phyloP scores from a whole-genome alignment of 2,888 invertebrate genomes.

The Euplagia quadripunctaria region DNA sequence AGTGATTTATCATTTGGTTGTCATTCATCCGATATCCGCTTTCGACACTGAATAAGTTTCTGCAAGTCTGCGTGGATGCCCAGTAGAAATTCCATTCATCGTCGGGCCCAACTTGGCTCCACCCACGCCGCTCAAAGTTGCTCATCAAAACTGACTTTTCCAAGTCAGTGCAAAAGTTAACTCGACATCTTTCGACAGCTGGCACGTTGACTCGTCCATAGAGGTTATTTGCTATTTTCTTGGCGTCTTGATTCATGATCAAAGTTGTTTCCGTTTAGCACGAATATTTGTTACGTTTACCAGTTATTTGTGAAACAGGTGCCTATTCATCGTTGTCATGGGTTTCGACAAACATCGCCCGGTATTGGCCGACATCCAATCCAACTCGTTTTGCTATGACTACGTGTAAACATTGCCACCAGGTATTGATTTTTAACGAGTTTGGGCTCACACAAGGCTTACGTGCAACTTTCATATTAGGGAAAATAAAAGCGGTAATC shows the following conservation, averaged over 20 bases:
- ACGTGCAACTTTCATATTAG: conserved; percentile 41
- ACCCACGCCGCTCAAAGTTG: conserved; percentile 97
- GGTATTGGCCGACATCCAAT: conserved; percentile 70
- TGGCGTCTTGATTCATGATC: conserved; percentile 56
- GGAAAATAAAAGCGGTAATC: conserved; percentile 30
- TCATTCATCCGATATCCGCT: conserved; percentile 96
- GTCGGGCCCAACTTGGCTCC: conserved; percentile 94
- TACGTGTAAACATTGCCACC: conserved; percentile 70
- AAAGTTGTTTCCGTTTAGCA: conserved; percentile 36
- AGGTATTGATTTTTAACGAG: conserved; percentile 73
- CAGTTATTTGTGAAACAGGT: conserved; percentile 68
- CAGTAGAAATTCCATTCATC: conserved; percentile 99
- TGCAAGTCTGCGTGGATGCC: conserved; percentile 96
- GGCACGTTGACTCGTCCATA: conserved; percentile 54
- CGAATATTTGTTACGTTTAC: conserved; percentile 59
- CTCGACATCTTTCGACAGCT: conserved; percentile 61
- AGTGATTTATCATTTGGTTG: conserved; percentile 98
- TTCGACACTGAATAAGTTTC: conserved; percentile 97
- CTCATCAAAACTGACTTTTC: conserved; percentile 97
- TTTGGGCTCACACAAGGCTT: conserved; percentile 44
- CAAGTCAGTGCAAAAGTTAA: conserved; percentile 91
- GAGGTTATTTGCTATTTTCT: conserved; percentile 52
- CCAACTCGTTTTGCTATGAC: conserved; percentile 73
- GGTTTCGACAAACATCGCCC: conserved; percentile 65
- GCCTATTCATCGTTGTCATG: conserved; percentile 67